These are phyloP conservation scores for Lasioglossum pauxillum DNA, from an alignment of 2,888 invertebrate genomes.

Conservation along the genomic window DNA sequence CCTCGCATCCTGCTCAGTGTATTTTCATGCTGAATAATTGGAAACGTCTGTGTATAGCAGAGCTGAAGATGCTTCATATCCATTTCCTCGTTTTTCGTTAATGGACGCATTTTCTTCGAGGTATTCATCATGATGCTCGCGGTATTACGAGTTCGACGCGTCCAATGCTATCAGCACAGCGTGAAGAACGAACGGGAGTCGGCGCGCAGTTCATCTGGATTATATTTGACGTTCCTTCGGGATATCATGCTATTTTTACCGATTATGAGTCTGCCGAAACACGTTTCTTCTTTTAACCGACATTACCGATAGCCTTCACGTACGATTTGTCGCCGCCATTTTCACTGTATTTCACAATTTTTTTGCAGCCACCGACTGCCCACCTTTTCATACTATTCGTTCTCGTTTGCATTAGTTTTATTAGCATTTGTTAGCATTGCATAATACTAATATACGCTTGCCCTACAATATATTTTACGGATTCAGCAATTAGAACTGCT, in stretches of 20 bases:
- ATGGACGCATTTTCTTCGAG: constrained; percentile 14
- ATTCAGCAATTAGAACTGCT: too few species aligned
- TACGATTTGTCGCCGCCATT: not conserved
- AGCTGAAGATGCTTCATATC: constrained; percentile 4
- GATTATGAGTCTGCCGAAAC: constrained; percentile 40
- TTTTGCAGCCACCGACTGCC: not conserved
- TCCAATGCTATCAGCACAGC: constrained; percentile 40
- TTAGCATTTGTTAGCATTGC: not conserved
- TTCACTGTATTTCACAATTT: constrained; percentile 16
- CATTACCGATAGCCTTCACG: not conserved
- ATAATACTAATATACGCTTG: not conserved
- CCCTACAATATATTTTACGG: too few species aligned
- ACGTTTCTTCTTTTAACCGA: constrained; percentile 58
- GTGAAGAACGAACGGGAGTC: constrained; percentile 33
- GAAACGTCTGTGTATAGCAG: not conserved
- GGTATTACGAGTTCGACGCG: constrained; percentile 53
- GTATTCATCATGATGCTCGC: constrained; percentile 59
- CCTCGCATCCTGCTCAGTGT: not conserved
- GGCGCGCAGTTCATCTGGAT: constrained; percentile 64
- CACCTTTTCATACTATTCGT: not conserved
- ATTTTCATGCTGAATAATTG: constrained; percentile 7
- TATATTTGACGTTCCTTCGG: constrained; percentile 58
- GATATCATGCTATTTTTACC: constrained; percentile 53
- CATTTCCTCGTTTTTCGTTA: not conserved
- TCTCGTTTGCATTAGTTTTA: not conserved